phyloP scores from a whole-genome alignment of 2,113 vertebrate species.

The Gnathonemus longibarbis region DNA sequence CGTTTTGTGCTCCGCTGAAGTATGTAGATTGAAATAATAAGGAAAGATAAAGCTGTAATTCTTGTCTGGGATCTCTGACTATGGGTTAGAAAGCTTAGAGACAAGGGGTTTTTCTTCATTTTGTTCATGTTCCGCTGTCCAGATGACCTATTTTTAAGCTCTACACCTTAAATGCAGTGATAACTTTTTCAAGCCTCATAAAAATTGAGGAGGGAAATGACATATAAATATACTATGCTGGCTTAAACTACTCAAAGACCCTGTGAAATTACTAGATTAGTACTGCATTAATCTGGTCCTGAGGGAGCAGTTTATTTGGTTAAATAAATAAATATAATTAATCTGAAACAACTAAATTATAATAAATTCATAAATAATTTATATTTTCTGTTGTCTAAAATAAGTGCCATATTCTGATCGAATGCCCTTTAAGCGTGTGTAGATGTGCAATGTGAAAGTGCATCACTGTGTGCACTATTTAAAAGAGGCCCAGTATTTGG shows the following conservation, averaged over 20 bases:
- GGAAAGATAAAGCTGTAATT: background rate
- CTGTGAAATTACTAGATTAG: background rate
- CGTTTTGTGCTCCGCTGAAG: background rate
- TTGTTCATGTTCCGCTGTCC: background rate
- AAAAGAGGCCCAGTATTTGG: background rate
- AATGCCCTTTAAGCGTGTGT: background rate
- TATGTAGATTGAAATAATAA: background rate
- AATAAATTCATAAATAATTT: background rate
- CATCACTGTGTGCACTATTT: background rate
- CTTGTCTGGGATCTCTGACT: background rate
- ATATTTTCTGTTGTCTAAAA: background rate
- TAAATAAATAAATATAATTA: background rate
- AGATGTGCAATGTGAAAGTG: background rate
- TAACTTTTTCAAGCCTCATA: background rate
- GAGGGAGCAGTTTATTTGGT: background rate
- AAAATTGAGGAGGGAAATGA: background rate
- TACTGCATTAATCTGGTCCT: background rate
- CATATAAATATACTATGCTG: background rate
- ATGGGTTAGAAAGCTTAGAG: background rate
- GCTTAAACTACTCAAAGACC: background rate
- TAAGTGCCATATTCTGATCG: background rate
- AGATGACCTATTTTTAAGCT: background rate
- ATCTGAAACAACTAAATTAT: background rate
- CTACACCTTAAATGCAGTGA: background rate
- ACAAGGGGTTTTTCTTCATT: background rate